Evolutionary conservation across 2,888 invertebrate genomes (phyloP), one percentile per base, ranked within the genome.

Genomic region (Philereme vetulata): DNA sequence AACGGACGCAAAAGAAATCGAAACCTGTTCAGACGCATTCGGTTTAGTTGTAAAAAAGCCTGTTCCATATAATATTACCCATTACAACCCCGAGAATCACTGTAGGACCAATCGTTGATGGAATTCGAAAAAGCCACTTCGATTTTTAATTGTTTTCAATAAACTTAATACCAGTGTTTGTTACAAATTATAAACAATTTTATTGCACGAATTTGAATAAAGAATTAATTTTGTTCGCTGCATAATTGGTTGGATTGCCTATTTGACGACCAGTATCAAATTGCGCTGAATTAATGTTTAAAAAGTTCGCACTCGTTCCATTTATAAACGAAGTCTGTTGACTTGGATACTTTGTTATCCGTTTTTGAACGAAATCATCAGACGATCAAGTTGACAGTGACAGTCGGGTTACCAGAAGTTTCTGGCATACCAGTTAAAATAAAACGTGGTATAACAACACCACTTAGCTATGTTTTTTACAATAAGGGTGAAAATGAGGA

Each of bases 21-120:
- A 77, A 88, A 90, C 90, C 89, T 73, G 91, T 90, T 87, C 78
- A 84, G 82, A 72, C 80, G 62, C 81, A 83, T 85, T 88, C 84
- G 84, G 83, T 86, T 86, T 88, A 89, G 90, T 84, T 89, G 86
- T 91, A 89, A 91, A 91, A 89, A 90, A 80, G 82, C 84, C 81
- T 88, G 87, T 91, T 90, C 85, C 88, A 85, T 88, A 88, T 88
- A 89, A 88, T 88, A 91, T 90, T 89, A 83, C 86, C 89, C 87
- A 90, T 90, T 90, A 90, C 89, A 84, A 85, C 84, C 86, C 87
- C 77, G 86, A 86, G 88, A 88, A 89, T 86, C 87, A 86, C 85
- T 81, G 81, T 74, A 80, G 82, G 78, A 72, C 88, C 86, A 87
- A 90, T 89, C 85, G 80, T 75, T 75, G 79, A 64, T 77, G 79